Base-by-base conservation (phyloP, 1,140 invertebrate genomes). In the Rhyzopertha dominica region DNA sequence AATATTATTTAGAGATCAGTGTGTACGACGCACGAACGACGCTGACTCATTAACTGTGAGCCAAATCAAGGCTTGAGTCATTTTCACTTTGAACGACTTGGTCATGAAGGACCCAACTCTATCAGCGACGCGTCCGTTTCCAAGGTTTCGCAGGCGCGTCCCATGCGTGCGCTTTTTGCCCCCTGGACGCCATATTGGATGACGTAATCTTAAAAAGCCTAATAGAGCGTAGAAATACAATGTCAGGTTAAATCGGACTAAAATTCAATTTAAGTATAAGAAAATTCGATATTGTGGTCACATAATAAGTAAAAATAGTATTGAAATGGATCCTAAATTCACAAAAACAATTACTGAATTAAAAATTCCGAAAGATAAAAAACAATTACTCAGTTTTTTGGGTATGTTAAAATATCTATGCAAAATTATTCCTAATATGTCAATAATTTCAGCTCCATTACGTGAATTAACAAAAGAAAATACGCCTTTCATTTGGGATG, bases 381-480 rank as follows among this genome's bases (percentile, higher is more conserved):
- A 59, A 39, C 53, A 68, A n/a, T 38, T 75, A 4, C 38, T 60
- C 41, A 56, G 53, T 46, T 61, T 71, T 46, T 37, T 73, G 20
- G 68, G 68, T 3, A 58, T 69, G 48, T 47, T 66, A 4, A 70
- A 66, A 40, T 69, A 61, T 53, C 40, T 69, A 5, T 31, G 51
- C 24, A 57, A 59, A 43, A 70, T 64, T 51, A 61, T 70, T 16
- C 55, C 51, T 12, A 63, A 72, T 48, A 53, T 67, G 12, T 63
- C 67, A 12, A 49, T 65, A 22, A 22, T 56, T 5, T 63, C 65
- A 5, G 47, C 42, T 20, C 50, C 62, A 19, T 48, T 77, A 14
- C 50, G 63, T 7, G 36, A 61, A 3, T 47, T 75, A 5, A 40
- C 65, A 19, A 64, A 65, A 45, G 69, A 72, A 49, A 57, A 71